Conservation (phyloP, 2,797 vertebrate genomes). For the Neosalanx taihuensis region DNA sequence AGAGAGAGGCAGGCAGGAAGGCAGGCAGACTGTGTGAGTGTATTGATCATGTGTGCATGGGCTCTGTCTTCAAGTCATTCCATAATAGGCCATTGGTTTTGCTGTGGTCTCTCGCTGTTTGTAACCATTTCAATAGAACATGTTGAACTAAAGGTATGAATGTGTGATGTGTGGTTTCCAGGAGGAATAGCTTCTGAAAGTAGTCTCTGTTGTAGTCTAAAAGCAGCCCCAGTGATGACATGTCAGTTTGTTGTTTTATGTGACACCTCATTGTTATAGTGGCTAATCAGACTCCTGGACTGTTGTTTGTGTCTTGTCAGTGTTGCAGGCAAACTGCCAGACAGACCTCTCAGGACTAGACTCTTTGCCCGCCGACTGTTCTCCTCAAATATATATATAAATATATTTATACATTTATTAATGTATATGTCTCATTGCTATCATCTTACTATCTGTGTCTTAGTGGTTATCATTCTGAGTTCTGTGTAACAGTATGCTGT, state of each 20-base stretch:
- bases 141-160: constrained; percentile 43
- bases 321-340: constrained; percentile 35
- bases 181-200: constrained; percentile 23
- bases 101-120: constrained; percentile 44
- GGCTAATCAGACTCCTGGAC: constrained; percentile 58
- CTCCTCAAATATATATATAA: constrained; percentile 40
- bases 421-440: constrained; percentile 30
- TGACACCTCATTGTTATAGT: not conserved
- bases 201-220: constrained; percentile 28
- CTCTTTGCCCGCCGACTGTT: constrained; percentile 74
- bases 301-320: constrained; percentile 58
- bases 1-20: constrained; percentile 35
- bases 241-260: constrained; percentile 31
- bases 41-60: constrained; percentile 53
- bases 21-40: constrained; percentile 62
- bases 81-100: constrained; percentile 50
- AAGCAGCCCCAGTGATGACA: not conserved
- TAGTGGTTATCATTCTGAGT: not conserved
- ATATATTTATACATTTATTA: constrained; percentile 21
- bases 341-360: constrained; percentile 73
- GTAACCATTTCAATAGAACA: constrained; percentile 7
- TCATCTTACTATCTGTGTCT: constrained; percentile 1
- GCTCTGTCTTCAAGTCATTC: constrained; percentile 70
- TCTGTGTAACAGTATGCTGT: not conserved
- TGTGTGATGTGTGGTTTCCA: constrained; percentile 38